Evolutionary conservation across 2,797 vertebrate species (phyloP).

Genomic region (Tenualosa thibaudeaui): DNA sequence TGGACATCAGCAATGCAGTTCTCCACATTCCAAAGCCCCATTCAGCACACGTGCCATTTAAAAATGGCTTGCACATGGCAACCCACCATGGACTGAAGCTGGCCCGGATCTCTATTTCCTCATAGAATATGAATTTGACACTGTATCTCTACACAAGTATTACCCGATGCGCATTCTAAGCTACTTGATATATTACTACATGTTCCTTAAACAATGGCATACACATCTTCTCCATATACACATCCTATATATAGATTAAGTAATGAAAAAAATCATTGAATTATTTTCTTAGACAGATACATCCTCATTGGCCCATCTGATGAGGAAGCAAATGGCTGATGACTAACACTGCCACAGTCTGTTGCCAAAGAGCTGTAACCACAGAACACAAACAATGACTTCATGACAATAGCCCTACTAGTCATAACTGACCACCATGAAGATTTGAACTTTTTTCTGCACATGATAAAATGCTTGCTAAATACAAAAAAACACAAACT

Average conservation of each 20-base stretch:
- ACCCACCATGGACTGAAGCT: background rate
- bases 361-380: background rate
- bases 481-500: background rate
- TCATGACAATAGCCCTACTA: background rate
- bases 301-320: background rate
- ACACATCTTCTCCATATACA: background rate
- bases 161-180: background rate
- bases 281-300: background rate
- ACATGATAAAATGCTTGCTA: background rate
- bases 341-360: background rate
- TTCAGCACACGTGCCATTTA: background rate
- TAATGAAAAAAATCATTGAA: background rate
- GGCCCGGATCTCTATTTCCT: background rate
- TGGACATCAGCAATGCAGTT: constrained; percentile 16
- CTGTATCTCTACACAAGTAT: background rate
- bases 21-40: constrained; percentile 15
- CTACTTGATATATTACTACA: background rate
- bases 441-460: background rate
- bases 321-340: background rate
- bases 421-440: background rate
- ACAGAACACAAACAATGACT: background rate
- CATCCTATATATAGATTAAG: background rate
- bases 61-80: background rate
- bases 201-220: background rate
- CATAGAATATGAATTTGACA: background rate